phyloP scores from a whole-genome alignment of 2,797 vertebrate genomes.

The Semaprochilodus insignis region DNA sequence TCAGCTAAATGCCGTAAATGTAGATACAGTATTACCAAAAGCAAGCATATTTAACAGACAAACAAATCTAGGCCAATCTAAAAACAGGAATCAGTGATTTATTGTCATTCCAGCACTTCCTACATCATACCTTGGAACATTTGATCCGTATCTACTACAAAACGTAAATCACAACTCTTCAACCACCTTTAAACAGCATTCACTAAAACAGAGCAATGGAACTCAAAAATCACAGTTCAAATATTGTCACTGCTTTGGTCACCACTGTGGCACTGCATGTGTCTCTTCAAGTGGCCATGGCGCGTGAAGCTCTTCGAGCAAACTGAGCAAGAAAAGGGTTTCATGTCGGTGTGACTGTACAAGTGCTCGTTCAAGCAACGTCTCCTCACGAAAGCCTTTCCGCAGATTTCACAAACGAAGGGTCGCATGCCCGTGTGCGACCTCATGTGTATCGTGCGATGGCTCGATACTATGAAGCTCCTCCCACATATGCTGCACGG shows the following conservation, averaged over 20 bases:
- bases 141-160: not conserved
- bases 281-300: conserved; percentile 73
- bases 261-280: conserved; percentile 69
- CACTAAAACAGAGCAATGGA: not conserved
- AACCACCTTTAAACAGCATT: not conserved
- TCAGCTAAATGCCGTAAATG: too few species aligned
- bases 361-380: conserved; percentile 76
- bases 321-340: conserved; percentile 65
- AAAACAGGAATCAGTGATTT: conserved; percentile 8
- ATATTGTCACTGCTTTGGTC: conserved; percentile 8
- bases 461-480: conserved; percentile 74
- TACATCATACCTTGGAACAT: not conserved
- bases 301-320: conserved; percentile 77
- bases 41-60: not conserved
- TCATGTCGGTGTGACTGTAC: conserved; percentile 70
- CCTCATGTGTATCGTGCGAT: conserved; percentile 73
- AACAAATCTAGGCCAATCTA: not conserved
- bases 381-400: conserved; percentile 72
- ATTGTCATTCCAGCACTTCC: conserved; percentile 4
- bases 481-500: conserved; percentile 73
- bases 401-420: conserved; percentile 71
- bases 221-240: not conserved
- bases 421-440: conserved; percentile 77
- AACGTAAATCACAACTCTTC: too few species aligned
- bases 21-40: not conserved